Evolutionary conservation across 2,888 invertebrate species (phyloP).

Genomic region (Clostera curtula): DNA sequence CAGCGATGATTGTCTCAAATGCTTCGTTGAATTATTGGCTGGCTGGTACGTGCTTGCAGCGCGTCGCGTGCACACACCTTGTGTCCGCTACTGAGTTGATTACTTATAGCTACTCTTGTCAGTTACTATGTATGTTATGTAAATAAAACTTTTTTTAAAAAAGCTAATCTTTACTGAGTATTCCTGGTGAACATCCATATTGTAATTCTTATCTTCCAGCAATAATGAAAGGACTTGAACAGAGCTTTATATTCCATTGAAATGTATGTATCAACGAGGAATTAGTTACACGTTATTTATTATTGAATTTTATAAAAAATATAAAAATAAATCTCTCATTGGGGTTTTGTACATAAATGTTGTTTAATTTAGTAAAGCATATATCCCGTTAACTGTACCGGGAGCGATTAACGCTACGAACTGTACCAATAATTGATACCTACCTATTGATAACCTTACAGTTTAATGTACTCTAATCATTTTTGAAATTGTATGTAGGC

Average conservation of each 20-base stretch:
- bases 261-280: slow-evolving; percentile 32
- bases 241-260: slow-evolving; percentile 38
- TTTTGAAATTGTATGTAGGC: too few relatives aligned
- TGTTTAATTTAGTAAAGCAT: slow-evolving; percentile 34
- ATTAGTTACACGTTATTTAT: slow-evolving; percentile 37
- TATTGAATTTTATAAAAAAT: slow-evolving; percentile 36
- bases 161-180: slow-evolving; percentile 37
- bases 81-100: slow-evolving; percentile 48
- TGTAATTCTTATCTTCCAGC: slow-evolving; percentile 22
- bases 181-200: slow-evolving; percentile 31
- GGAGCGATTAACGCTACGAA: too few relatives aligned
- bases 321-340: slow-evolving; percentile 37
- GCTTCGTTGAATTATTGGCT: slow-evolving; percentile 23
- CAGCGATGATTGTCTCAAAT: slow-evolving; percentile 42
- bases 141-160: slow-evolving; percentile 64
- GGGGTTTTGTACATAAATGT: slow-evolving; percentile 45
- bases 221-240: slow-evolving; percentile 17
- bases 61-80: slow-evolving; percentile 22
- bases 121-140: slow-evolving; percentile 65
- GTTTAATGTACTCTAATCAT: too few relatives aligned
- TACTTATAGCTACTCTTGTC: slow-evolving; percentile 54
- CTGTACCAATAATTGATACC: too few relatives aligned
- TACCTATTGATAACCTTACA: too few relatives aligned
- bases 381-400: too few relatives aligned
- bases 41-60: slow-evolving; percentile 14